Evolutionary conservation across 2,888 invertebrate species (phyloP), one percentile per base, ranked within the genome.

Genomic region (Hesperia comma): DNA sequence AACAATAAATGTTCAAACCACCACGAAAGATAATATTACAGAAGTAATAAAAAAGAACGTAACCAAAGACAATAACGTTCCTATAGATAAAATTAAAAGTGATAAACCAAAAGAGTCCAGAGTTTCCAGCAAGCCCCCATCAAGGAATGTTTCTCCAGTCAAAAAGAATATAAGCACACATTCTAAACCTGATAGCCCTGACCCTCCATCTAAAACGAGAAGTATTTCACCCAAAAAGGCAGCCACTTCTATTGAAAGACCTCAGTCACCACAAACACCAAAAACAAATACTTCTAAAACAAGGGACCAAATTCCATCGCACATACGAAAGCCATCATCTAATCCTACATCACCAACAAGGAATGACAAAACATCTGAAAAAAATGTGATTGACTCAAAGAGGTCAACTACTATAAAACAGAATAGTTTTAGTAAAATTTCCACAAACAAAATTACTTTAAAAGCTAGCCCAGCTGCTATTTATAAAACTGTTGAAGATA

Each of bases 141-240:
- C 86, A 4, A 81, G 88, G 72, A 90, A 82, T 69, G 76, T 80
- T 17, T 90, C 90, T 5, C 90, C 92, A 26, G 81, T 77, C 5
- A 92, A 92, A 71, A 90, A 82, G 71, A 70, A 78, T 2, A 74
- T 77, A 32, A 74, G 66, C 15, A 15, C 60, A 12, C 17, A 32
- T 58, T 68, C 83, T 41, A 71, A 73, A 62, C 81, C 82, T 68
- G 80, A 83, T 7, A 77, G 69, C 43, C 74, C 80, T 19, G 85
- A 86, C 26, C 78, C 79, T 19, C 76, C 80, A 32, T 76, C 77
- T 2, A 89, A 87, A 76, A 74, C 81, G 6, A 85, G 91, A 71
- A 88, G 89, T 67, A 79, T 82, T 67, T 90, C 92, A 1, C 90
- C 92, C 1, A 88, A 86, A 72, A 92, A 92, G 76, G 77, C 82